Evolutionary conservation across 2,113 vertebrate species (phyloP).

Genomic region (Gopherus evgoodei): DNA sequence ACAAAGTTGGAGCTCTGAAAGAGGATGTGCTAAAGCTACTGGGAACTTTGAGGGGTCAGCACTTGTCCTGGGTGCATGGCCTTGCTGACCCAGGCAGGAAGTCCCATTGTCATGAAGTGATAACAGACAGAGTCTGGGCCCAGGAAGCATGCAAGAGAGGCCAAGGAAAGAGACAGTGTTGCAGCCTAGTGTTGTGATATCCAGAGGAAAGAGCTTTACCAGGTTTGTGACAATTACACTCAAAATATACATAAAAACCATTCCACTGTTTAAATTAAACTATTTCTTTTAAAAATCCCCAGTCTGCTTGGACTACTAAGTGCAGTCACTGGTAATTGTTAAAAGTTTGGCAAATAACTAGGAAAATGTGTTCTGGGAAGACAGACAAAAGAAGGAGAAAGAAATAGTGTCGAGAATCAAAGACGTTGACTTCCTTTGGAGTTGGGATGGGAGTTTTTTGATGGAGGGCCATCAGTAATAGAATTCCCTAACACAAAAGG

Average conservation of each 20-base stretch:
- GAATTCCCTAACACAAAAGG: conserved; percentile 7
- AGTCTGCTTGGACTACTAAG: neutral
- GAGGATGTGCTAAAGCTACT: too few relatives aligned
- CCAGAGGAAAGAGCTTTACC: too few relatives aligned
- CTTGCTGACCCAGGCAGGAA: too few relatives aligned
- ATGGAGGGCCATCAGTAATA: neutral
- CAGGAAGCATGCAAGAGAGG: too few relatives aligned
- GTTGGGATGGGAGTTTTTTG: neutral
- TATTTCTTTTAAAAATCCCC: neutral
- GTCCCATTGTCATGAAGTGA: too few relatives aligned
- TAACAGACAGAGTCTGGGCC: too few relatives aligned
- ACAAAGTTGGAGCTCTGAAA: too few relatives aligned
- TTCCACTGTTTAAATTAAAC: neutral
- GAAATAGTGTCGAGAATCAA: conserved; percentile 16
- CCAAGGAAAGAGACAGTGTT: too few relatives aligned
- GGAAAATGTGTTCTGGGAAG: neutral
- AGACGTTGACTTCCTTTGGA: neutral
- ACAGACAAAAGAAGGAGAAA: neutral
- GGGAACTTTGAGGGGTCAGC: too few relatives aligned
- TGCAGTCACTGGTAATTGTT: conserved; percentile 2
- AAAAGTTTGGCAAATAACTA: neutral
- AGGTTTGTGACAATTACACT: neutral
- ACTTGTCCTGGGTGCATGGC: too few relatives aligned
- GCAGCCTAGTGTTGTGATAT: too few relatives aligned
- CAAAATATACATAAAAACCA: neutral